A percentile compares a stretch with the other conserved stretches of the same genome.
Conservation (phyloP, 2,797 vertebrate species). For the Tenualosa thibaudeaui region DNA sequence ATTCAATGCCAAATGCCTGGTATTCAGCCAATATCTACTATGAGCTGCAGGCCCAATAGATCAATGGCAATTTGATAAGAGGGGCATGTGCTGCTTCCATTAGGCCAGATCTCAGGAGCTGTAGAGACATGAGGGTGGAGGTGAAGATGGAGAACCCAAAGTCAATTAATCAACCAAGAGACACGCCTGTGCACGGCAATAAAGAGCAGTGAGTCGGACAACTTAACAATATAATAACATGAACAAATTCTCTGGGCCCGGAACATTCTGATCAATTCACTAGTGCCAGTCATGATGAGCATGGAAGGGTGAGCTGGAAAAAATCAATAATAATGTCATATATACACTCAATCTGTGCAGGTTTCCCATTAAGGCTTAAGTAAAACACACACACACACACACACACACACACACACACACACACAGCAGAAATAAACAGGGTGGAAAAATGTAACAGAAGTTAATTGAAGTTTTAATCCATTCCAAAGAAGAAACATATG, state of each 20-base stretch:
- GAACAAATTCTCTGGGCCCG: neutral
- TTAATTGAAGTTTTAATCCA: neutral
- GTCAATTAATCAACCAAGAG: neutral
- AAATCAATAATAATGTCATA: conserved; percentile 10
- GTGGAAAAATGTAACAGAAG: neutral
- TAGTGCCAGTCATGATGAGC: neutral
- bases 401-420: neutral
- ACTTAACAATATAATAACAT: neutral
- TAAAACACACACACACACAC: neutral
- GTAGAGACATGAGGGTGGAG: neutral
- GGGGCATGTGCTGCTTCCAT: neutral
- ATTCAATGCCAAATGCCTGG: neutral
- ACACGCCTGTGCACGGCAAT: neutral
- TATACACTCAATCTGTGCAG: neutral
- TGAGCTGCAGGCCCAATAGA: neutral
- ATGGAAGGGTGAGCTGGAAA: neutral
- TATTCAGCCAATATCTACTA: too few relatives aligned
- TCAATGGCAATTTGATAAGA: neutral
- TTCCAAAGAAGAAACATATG: neutral
- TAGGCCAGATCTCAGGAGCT: neutral
- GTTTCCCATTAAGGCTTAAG: neutral
- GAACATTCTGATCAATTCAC: neutral
- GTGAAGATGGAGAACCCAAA: neutral
- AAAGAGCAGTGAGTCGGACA: neutral
- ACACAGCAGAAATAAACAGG: neutral